A percentile compares a stretch with the other conserved stretches of the same genome.
These are phyloP conservation scores for Mohoua ochrocephala DNA, from an alignment of 2,113 vertebrate genomes.

Conservation along the genomic window DNA sequence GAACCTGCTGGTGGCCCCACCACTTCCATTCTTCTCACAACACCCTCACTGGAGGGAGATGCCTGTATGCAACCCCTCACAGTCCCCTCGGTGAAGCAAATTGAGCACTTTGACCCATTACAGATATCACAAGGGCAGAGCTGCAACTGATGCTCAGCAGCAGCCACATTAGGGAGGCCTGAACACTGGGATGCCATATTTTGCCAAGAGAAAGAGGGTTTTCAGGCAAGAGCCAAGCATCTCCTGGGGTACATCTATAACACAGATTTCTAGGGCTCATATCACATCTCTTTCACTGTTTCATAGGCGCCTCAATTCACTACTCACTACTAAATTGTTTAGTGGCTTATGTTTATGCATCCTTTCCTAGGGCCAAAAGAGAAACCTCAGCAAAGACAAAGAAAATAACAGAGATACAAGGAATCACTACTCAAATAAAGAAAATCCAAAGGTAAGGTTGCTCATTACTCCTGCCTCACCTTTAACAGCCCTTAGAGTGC, in stretches of 20 bases:
- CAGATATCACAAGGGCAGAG: background rate
- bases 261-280: background rate
- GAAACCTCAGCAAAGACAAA: conserved; percentile 81
- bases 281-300: background rate
- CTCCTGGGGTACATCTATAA: background rate
- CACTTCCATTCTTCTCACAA: background rate
- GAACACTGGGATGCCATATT: background rate
- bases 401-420: conserved; percentile 77
- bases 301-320: background rate
- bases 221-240: background rate
- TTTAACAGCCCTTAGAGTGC: background rate
- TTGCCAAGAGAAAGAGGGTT: background rate
- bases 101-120: background rate
- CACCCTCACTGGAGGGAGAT: background rate
- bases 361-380: conserved; percentile 76
- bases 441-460: conserved; percentile 77
- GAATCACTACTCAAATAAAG: conserved; percentile 76
- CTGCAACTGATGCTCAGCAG: background rate
- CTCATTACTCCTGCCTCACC: background rate
- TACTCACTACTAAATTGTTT: background rate
- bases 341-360: background rate
- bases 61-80: background rate
- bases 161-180: background rate
- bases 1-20: background rate
- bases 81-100: background rate